Base-by-base conservation (phyloP, 2,797 vertebrate species). In the Bovichtus variegatus region DNA sequence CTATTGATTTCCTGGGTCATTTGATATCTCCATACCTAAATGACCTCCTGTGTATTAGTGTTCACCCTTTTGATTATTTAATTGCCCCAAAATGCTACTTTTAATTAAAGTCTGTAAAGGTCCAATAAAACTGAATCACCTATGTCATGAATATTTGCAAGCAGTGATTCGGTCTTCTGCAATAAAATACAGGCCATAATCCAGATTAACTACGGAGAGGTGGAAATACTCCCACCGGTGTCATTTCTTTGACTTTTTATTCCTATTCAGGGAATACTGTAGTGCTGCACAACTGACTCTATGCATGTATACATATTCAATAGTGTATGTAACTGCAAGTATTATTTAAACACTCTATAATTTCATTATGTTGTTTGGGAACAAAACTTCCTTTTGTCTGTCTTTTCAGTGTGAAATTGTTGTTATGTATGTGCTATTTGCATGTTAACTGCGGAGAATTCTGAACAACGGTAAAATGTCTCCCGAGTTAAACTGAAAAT, bases 1-100 rank as follows among this genome's bases (percentile, higher is more conserved):
- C 66, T 44, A 72, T 81, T 82, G 78, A 89, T 89, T 87, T 87
- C 66, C 61, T 47, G 64, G 68, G 70, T 77, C 84, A 85, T 88
- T 86, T 84, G 59, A 81, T 85, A 80, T 70, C 38, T 70, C 51
- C 64, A 76, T 87, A 79, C 74, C 49, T 76, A 81, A 85, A 83
- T 78, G 75, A 71, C 57, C 81, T 44, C 15, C 44, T 55, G 29
- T 71, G 47, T 84, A 74, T 78, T 68, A 73, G 19, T 23, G 3
- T 54, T 81, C 27, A 36, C 31, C 43, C 50, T 61, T 89, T 75
- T 84, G 73, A 83, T 88, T 81, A 79, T 83, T 82, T 80, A 83
- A 90, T 81, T 71, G 64, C 38, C 25, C n/a, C 41, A 58, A 85
- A 90, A 84, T 82, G 79, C 44, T 70, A 76, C 63, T 71, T 78